Evolutionary conservation across 2,797 vertebrate species (phyloP).

Genomic region (Channallabes apus): DNA sequence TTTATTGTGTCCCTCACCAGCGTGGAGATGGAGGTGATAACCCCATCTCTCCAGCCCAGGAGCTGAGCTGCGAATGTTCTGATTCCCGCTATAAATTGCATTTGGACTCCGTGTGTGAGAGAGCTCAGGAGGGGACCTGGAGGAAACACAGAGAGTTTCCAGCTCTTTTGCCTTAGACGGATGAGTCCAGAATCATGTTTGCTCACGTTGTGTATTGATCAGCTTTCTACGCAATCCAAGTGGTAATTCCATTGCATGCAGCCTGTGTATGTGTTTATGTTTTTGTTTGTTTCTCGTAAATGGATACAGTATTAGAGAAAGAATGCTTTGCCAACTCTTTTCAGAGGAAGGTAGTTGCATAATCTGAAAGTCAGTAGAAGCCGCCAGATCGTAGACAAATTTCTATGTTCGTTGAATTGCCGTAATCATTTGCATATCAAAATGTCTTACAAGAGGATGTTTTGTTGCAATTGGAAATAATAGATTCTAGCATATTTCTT

Average conservation of each 20-base stretch:
- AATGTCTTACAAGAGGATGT: neutral
- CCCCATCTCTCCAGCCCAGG: conserved; percentile 62
- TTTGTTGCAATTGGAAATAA: neutral
- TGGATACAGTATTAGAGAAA: neutral
- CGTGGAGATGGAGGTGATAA: conserved; percentile 69
- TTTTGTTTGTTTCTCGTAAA: neutral
- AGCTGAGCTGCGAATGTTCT: conserved; percentile 63
- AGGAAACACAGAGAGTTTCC: conserved; percentile 39
- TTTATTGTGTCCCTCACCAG: conserved; percentile 71
- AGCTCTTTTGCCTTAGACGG: conserved; percentile 31
- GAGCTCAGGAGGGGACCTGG: conserved; percentile 46
- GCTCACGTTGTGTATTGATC: neutral
- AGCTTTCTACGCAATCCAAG: neutral
- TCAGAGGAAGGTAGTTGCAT: neutral
- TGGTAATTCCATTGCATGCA: conserved; percentile 5
- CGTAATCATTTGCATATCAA: neutral
- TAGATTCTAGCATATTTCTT: neutral
- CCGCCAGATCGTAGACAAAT: neutral
- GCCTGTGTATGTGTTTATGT: neutral
- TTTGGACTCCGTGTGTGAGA: conserved; percentile 53
- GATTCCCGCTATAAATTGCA: conserved; percentile 64
- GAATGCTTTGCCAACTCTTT: neutral
- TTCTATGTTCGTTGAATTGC: neutral
- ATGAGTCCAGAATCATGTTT: neutral
- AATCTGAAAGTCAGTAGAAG: neutral